Conservation (phyloP, 2,113 vertebrate species). For the Caloenas nicobarica region DNA sequence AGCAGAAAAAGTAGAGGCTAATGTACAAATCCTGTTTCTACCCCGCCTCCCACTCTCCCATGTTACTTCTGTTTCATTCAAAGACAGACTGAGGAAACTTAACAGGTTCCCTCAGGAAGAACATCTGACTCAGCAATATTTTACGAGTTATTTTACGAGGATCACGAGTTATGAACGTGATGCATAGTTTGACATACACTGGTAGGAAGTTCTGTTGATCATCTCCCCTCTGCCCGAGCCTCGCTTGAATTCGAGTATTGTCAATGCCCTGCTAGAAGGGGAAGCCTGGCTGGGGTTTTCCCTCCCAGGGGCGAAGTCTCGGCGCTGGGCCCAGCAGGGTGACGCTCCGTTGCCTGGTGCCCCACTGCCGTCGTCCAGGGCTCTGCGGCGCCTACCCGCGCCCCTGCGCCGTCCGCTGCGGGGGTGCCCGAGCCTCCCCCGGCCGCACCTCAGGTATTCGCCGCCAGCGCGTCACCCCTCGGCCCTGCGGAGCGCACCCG, state of each 20-base stretch:
- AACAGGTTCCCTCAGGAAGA: neutral
- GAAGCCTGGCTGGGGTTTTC: neutral
- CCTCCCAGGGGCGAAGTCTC: too few relatives aligned
- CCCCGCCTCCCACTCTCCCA: too few relatives aligned
- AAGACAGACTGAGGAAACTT: neutral
- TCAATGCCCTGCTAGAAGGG: neutral
- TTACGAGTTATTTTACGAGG: accelerated
- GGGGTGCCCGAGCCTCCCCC: accelerated
- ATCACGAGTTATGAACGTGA: neutral
- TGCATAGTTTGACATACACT: accelerated
- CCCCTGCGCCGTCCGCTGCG: neutral
- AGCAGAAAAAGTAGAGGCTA: too few relatives aligned
- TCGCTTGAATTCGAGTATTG: neutral
- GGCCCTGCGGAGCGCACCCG: neutral
- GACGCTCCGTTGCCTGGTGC: neutral
- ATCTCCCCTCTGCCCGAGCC: too few relatives aligned
- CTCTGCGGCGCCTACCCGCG: neutral
- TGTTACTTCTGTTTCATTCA: accelerated
- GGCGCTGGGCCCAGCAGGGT: too few relatives aligned
- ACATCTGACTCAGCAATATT: accelerated
- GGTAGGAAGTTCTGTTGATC: neutral
- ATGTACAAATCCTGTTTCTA: neutral
- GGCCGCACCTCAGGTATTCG: neutral
- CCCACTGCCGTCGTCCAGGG: neutral
- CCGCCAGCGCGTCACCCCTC: neutral